A percentile compares a stretch with the other conserved stretches of the same genome.
Evolutionary conservation across 2,888 invertebrate genomes (phyloP).

Genomic region (Itoplectis maculator): DNA sequence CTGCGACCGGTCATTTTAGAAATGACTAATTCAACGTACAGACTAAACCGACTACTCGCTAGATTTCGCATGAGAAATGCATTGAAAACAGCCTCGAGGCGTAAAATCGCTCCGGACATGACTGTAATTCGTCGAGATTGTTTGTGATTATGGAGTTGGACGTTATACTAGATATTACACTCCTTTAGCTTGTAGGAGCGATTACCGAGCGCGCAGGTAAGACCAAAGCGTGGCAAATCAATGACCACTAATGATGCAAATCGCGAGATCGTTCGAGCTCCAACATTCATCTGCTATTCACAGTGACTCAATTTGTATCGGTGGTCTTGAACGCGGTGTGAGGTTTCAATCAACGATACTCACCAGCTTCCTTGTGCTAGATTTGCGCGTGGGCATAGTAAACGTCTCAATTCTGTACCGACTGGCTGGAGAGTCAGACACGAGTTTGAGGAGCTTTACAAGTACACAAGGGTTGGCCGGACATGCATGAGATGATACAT

Average conservation of each 20-base stretch:
- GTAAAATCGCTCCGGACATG: slow-evolving; percentile 31
- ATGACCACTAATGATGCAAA: slow-evolving; percentile 65
- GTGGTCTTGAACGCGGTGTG: slow-evolving; percentile 13
- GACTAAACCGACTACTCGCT: neutral
- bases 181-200: slow-evolving; percentile 22
- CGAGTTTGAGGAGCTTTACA: slow-evolving; percentile 3
- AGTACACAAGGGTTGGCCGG: slow-evolving; percentile 4
- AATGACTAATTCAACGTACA: neutral
- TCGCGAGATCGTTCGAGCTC: slow-evolving; percentile 36
- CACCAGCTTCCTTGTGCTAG: slow-evolving; percentile 11
- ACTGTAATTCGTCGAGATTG: slow-evolving; percentile 53
- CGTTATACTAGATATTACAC: slow-evolving; percentile 34
- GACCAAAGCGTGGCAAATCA: slow-evolving; percentile 58
- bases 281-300: slow-evolving; percentile 12
- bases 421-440: neutral
- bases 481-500: slow-evolving; percentile 8
- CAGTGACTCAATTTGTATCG: slow-evolving; percentile 46
- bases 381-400: slow-evolving; percentile 44
- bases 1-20: slow-evolving; percentile 34
- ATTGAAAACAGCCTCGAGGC: slow-evolving; percentile 45
- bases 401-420: slow-evolving; percentile 41
- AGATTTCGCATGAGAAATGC: slow-evolving; percentile 16
- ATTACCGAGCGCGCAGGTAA: slow-evolving; percentile 38
- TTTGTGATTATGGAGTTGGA: slow-evolving; percentile 51
- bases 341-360: slow-evolving; percentile 48